Evolutionary conservation across 2,113 vertebrate species (phyloP).

Genomic region (Platycercus adscitus): DNA sequence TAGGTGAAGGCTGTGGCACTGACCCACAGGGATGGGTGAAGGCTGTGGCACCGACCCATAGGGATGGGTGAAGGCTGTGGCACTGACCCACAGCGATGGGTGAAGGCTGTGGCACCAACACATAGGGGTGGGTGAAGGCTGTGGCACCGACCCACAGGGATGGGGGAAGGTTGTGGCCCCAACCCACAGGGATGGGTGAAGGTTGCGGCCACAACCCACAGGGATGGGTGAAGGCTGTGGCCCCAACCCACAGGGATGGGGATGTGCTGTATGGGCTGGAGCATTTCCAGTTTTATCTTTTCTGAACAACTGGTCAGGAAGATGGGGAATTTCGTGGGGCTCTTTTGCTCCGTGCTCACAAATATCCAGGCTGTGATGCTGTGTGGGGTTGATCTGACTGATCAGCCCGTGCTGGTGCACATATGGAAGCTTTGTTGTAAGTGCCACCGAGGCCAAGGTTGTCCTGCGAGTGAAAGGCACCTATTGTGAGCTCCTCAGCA

Average conservation of each 20-base stretch:
- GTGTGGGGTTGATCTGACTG: neutral
- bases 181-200: neutral
- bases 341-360: neutral
- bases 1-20: no score
- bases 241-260: no score
- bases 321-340: neutral
- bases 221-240: no score
- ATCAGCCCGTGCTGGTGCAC: slow-evolving; percentile 52
- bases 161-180: no score
- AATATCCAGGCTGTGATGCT: neutral
- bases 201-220: no score
- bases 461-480: slow-evolving; percentile 47
- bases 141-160: neutral
- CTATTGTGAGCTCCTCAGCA: slow-evolving; percentile 62
- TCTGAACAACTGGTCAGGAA: neutral
- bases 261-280: neutral
- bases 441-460: slow-evolving; percentile 48
- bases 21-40: neutral
- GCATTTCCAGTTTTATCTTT: neutral
- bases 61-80: no score
- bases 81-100: no score
- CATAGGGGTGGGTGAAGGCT: neutral
- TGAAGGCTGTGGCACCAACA: neutral
- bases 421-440: slow-evolving; percentile 56
- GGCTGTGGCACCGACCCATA: no score